Conservation (phyloP, 2,113 vertebrate species). For the Hippocampus abdominalis region DNA sequence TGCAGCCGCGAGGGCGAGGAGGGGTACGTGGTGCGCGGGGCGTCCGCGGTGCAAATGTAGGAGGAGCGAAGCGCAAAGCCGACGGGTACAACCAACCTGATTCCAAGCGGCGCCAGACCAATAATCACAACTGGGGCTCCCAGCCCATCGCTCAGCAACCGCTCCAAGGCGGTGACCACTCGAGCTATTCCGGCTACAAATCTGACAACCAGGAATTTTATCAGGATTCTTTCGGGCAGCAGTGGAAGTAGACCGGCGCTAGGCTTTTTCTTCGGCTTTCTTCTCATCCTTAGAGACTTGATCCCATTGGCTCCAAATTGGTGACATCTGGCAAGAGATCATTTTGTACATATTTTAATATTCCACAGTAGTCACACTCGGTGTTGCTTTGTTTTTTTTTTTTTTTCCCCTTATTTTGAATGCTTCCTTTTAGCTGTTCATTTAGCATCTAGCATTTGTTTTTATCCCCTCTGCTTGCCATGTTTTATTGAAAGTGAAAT, state of each 20-base stretch:
- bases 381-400: slow-evolving; percentile 58
- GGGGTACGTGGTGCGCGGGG: slow-evolving; percentile 99
- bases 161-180: slow-evolving; percentile 95
- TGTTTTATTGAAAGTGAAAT: slow-evolving; percentile 84
- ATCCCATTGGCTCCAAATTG: slow-evolving; percentile 84
- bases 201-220: slow-evolving; percentile 99
- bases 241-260: slow-evolving; percentile 92
- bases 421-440: slow-evolving; percentile 85
- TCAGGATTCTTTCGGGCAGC: slow-evolving; percentile 99
- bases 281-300: slow-evolving; percentile 80
- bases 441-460: slow-evolving; percentile 89
- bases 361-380: slow-evolving; percentile 85
- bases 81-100: slow-evolving; percentile 99
- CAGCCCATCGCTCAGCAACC: slow-evolving; percentile 99
- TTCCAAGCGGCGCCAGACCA: slow-evolving; percentile 99
- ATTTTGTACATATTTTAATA: slow-evolving; percentile 96
- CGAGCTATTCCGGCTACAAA: slow-evolving; percentile 98
- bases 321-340: slow-evolving; percentile 92
- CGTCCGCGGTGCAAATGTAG: slow-evolving; percentile 99
- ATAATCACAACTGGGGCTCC: slow-evolving; percentile 99
- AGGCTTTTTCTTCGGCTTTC: slow-evolving; percentile 47
- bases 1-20: slow-evolving; percentile 95
- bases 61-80: slow-evolving; percentile 98
- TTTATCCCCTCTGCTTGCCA: slow-evolving; percentile 85
- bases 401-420: slow-evolving; percentile 32